Evolutionary conservation across 2,888 invertebrate species (phyloP), one percentile per base, ranked within the genome.

Genomic region (Ectemnius lituratus): DNA sequence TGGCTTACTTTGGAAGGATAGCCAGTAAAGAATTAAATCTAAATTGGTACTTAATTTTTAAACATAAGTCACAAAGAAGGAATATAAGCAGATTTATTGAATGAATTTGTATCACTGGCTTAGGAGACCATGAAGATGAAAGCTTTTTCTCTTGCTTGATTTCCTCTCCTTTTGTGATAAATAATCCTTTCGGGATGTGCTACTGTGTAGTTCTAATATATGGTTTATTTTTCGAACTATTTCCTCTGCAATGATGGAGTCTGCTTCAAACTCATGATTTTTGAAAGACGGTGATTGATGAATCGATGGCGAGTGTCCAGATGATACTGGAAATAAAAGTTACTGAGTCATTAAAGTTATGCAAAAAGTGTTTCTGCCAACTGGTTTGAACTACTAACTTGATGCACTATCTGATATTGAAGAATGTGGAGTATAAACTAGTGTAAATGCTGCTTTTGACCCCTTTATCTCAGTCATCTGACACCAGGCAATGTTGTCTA

Each of bases 141-240:
- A 94, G 88, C 93, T 94, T 86, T 93, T 92, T 88, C 94, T 92
- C 18, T 93, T 92, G 66, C 93, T 93, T 27, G 93, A 91, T 91
- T 95, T 96, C 79, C 93, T 94, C 86, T 96, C 96, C 88, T 94
- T 94, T 63, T 94, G 93, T 59, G 95, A 94, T 81, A 97, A 92
- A 91, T 97, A 98, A 88, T 97, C 97, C 81, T 96, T 95, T 61
- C 97, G 92, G 76, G 95, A 95, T 4, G 94, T 93, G 88, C 96
- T 97, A 65, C 95, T 95, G 79, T 95, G 93, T 84, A 97, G 92
- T 87, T 97, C 96, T 74, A 98, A 91, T 77, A 98, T 97, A 73
- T 96, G 94, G 90, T 96, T 96, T 13, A 98, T 93, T 92, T 98
- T 97, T 79, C 95, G 94, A 0, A 97, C 95, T 62, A 98, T 97